These are phyloP conservation scores for Xestoiulus laeticollis DNA, from an alignment of 2,888 invertebrate genomes.

Conservation along the genomic window DNA sequence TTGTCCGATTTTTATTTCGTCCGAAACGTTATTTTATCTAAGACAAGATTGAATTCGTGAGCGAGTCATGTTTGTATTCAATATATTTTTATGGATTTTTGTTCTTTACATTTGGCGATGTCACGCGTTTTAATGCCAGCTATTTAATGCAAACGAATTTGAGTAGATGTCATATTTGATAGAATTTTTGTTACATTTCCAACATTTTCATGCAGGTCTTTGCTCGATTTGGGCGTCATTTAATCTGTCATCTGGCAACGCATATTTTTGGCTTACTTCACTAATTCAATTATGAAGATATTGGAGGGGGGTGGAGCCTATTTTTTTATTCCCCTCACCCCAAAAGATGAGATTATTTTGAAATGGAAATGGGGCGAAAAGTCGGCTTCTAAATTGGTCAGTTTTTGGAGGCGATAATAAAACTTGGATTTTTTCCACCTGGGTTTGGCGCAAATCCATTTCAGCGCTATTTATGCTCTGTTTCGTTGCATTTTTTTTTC, in stretches of 20 bases:
- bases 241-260: background rate
- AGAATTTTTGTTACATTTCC: background rate
- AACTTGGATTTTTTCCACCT: slow-evolving; percentile 35
- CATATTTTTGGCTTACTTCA: background rate
- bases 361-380: slow-evolving; percentile 30
- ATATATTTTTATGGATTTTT: no score
- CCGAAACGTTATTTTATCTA: no score
- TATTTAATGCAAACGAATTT: no score
- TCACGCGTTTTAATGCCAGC: no score
- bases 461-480: background rate
- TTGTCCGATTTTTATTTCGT: no score
- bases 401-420: background rate
- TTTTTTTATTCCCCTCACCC: background rate
- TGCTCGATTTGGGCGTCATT: background rate
- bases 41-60: no score
- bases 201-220: background rate
- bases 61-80: no score
- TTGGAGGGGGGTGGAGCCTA: background rate
- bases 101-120: no score
- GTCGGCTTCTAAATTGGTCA: background rate
- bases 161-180: background rate
- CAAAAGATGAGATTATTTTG: slow-evolving; percentile 9
- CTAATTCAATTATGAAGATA: background rate
- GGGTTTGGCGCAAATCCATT: background rate
- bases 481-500: background rate